Percentiles rank a stretch among this genome's conserved stretches.
Conservation (phyloP, 2,797 vertebrate genomes). For the Sphenopsis melanotis region DNA sequence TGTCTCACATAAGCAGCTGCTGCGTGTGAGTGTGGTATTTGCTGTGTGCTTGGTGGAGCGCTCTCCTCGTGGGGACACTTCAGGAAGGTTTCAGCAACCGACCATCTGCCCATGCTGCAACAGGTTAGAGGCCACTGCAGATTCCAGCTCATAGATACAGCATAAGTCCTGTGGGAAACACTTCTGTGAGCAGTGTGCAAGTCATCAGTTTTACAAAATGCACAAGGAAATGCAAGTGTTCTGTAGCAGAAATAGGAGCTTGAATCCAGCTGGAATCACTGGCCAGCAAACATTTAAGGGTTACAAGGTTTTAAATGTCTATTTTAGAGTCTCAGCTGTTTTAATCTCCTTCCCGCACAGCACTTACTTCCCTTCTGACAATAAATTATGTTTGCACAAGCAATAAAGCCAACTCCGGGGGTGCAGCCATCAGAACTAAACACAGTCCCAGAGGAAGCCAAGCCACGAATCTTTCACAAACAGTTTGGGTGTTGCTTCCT, state of each 20-base stretch:
- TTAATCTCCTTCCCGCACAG: constrained; percentile 20
- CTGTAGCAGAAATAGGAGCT: not conserved
- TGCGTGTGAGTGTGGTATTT: not conserved
- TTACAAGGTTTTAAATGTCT: not conserved
- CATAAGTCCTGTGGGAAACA: not conserved
- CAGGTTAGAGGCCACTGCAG: not conserved
- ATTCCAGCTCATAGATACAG: not conserved
- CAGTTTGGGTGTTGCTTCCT: not conserved
- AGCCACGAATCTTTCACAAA: not conserved
- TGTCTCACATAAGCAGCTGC: not conserved
- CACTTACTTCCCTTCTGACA: not conserved
- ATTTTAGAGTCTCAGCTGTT: not conserved
- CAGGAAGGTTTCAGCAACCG: not conserved
- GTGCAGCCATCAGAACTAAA: not conserved
- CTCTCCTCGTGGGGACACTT: not conserved
- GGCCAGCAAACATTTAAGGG: not conserved
- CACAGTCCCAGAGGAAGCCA: not conserved
- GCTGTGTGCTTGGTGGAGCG: not conserved
- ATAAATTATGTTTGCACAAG: constrained; percentile 7
- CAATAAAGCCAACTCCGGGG: constrained; percentile 22
- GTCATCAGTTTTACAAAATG: not conserved
- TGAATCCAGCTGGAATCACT: not conserved
- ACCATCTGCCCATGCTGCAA: not conserved
- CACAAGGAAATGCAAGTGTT: not conserved
- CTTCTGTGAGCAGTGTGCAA: not conserved